phyloP scores from a whole-genome alignment of 2,113 vertebrate genomes.

The Cryptomyrus ogoouensis region DNA sequence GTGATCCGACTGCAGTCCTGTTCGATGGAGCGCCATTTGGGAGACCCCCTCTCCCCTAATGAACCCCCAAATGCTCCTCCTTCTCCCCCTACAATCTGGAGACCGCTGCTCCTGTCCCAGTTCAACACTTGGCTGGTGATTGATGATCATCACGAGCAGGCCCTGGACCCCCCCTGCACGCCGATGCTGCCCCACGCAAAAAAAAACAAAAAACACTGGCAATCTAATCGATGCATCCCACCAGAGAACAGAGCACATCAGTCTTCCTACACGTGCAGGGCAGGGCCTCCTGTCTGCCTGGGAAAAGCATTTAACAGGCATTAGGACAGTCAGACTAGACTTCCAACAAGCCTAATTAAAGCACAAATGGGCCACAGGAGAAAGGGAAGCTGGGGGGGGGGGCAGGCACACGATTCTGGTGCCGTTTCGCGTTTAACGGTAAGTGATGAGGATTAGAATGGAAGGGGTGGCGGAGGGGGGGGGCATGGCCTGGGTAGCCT shows the following conservation, averaged over 20 bases:
- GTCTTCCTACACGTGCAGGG: slow-evolving; percentile 27
- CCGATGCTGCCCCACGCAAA: neutral
- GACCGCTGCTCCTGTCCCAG: neutral
- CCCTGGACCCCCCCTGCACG: neutral
- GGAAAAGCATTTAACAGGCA: slow-evolving; percentile 60
- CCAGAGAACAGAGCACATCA: slow-evolving; percentile 28
- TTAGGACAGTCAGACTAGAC: slow-evolving; percentile 52
- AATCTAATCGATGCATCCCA: slow-evolving; percentile 29
- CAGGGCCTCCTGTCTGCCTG: slow-evolving; percentile 46
- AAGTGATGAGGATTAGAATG: slow-evolving; percentile 27
- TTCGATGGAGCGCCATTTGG: neutral
- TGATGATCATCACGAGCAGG: slow-evolving; percentile 11
- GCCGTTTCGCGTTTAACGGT: slow-evolving; percentile 28
- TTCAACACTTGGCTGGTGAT: neutral
- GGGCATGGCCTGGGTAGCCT: slow-evolving; percentile 23
- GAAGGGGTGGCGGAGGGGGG: neutral
- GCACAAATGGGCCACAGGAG: slow-evolving; percentile 41
- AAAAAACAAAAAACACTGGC: slow-evolving; percentile 9
- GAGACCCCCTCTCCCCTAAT: slow-evolving; percentile 1
- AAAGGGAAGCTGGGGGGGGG: neutral
- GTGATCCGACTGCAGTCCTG: neutral
- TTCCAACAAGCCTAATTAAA: slow-evolving; percentile 54
- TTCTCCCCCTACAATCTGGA: neutral
- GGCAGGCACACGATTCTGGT: slow-evolving; percentile 18
- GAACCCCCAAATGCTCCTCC: neutral